Evolutionary conservation across 2,888 invertebrate genomes (phyloP).

Genomic region (Macropis europaea): DNA sequence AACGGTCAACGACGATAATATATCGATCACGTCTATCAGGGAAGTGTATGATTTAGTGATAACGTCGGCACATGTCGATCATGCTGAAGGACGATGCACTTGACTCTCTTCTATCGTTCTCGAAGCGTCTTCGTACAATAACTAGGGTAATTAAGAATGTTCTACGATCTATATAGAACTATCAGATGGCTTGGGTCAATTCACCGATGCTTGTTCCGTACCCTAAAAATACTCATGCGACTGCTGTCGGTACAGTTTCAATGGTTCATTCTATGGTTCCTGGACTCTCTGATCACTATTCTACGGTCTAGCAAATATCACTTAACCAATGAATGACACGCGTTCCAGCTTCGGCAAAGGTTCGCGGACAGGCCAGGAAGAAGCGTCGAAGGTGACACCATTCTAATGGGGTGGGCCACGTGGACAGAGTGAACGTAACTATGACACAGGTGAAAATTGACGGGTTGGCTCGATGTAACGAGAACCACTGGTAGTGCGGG

Average conservation of each 20-base stretch:
- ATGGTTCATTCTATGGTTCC: no score
- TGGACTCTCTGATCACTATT: no score
- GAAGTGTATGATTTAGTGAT: slow-evolving; percentile 30
- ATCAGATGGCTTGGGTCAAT: no score
- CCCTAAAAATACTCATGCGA: no score
- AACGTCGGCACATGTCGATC: slow-evolving; percentile 3
- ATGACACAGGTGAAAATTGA: slow-evolving; percentile 36
- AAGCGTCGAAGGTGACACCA: background rate
- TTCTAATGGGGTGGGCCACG: background rate
- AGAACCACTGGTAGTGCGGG: slow-evolving; percentile 58
- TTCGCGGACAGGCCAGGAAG: background rate
- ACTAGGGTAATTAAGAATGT: no score
- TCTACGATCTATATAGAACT: no score
- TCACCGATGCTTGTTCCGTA: no score
- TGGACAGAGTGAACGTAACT: slow-evolving; percentile 34
- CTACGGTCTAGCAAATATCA: no score
- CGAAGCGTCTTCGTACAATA: no score
- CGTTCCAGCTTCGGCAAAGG: slow-evolving; percentile 1
- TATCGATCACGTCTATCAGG: slow-evolving; percentile 14
- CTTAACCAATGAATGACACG: no score
- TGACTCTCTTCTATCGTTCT: background rate
- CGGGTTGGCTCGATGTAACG: slow-evolving; percentile 29
- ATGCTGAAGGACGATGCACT: slow-evolving; percentile 5
- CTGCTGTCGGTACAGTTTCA: no score
- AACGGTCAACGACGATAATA: background rate